Base-by-base conservation (phyloP, 2,113 vertebrate genomes). In the Dinomys branickii region DNA sequence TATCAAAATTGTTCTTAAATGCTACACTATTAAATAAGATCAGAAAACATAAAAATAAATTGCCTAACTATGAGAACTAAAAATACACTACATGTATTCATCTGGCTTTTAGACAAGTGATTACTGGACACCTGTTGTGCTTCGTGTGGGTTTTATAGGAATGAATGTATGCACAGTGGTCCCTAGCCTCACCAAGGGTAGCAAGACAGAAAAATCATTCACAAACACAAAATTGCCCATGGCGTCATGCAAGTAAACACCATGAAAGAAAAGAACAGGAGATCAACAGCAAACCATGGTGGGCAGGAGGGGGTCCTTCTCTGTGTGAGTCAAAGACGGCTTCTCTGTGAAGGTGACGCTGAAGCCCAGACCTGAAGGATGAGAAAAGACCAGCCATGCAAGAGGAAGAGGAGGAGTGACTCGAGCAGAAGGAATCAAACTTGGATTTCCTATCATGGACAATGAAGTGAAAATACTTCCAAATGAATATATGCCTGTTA, bases 391-490 rank as follows among this genome's bases (percentile, higher is more conserved):
- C 59, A 86, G 38, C 14, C 9, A 7, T 20, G 58, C 28, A 73
- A 54, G 44, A 85, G 56, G 54, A 85, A 20, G 10, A 84, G 33
- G 17, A 86, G 35, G 54, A 89, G 56, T 1, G 3, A 96, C 24
- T 54, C 73, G 71, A 59, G 81, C 75, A 91, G 94, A 96, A 95
- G 86, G 81, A 94, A 84, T 77, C 83, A 35, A 33, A 28, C 61
- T 30, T 63, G 35, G 84, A 81, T 92, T 93, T 96, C 84, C 91
- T 96, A 82, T 86, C 73, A 52, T 47, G 54, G 59, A 96, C 91
- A 97, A 95, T 82, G 81, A 95, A 92, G 88, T 96, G 87, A 96
- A 96, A 97, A 92, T 85, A 83, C 91, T 92, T 95, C 93, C 47
- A 91, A 96, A 97, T 97, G 86, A 97, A 88, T 94, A 85, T 1